Conservation (phyloP, 2,113 vertebrate genomes). For the Strix uralensis region DNA sequence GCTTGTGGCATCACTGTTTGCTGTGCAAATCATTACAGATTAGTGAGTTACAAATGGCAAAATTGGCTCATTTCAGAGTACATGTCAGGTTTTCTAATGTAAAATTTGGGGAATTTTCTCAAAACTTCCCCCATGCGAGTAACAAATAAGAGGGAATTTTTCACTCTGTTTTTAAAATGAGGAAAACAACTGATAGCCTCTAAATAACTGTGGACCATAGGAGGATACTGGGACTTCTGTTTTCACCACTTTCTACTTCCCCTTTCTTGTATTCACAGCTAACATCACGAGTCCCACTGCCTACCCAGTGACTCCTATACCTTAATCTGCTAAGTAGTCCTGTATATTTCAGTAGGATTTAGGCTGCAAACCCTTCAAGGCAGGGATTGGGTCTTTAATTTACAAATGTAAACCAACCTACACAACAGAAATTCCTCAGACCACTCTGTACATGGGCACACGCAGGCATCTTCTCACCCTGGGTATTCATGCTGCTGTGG, state of each 20-base stretch:
- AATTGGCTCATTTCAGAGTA: not conserved
- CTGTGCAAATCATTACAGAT: not conserved
- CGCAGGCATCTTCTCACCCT: not conserved
- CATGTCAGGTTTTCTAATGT: not conserved
- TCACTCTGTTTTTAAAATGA: not conserved
- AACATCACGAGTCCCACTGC: not conserved
- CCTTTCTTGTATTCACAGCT: not conserved
- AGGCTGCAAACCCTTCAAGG: not conserved
- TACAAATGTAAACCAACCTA: not conserved
- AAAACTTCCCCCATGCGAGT: not conserved
- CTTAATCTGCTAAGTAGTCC: not conserved
- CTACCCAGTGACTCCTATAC: not conserved
- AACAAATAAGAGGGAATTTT: not conserved
- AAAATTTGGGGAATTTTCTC: not conserved
- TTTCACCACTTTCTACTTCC: not conserved
- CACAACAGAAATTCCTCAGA: not conserved
- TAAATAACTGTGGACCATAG: not conserved
- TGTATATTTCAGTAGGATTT: not conserved
- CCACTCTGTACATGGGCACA: accelerated
- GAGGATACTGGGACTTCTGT: not conserved
- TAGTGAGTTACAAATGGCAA: not conserved
- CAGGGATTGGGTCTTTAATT: not conserved
- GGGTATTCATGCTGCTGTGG: accelerated
- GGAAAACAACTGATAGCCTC: not conserved
- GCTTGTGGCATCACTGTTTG: not conserved